Conservation (phyloP, 2,113 vertebrate genomes). For the Embiotoca jacksoni region DNA sequence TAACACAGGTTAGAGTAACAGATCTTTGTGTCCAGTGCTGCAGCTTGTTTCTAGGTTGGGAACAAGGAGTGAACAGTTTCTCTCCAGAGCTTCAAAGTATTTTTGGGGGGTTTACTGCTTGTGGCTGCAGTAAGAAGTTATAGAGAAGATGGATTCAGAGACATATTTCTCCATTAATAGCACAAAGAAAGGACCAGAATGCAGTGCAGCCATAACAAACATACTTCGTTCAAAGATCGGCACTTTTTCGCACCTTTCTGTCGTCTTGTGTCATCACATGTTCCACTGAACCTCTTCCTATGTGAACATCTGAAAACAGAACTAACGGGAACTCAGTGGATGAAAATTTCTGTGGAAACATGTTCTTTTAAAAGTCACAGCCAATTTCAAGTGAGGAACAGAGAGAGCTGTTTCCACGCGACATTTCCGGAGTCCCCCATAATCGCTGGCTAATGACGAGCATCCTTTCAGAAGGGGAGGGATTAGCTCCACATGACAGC, state of each 20-base stretch:
- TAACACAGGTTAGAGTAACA: too few relatives aligned
- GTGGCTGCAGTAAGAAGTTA: too few relatives aligned
- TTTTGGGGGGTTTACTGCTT: too few relatives aligned
- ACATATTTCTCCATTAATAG: background rate
- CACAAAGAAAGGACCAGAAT: background rate
- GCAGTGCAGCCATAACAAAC: background rate
- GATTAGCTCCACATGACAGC: conserved; percentile 46
- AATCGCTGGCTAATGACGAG: conserved; percentile 36
- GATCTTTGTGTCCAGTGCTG: too few relatives aligned
- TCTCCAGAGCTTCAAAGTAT: too few relatives aligned
- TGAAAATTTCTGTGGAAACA: background rate
- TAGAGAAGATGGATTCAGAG: too few relatives aligned
- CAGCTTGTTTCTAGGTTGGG: too few relatives aligned
- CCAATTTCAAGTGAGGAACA: background rate
- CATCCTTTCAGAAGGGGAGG: conserved; percentile 10
- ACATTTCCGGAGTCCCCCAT: conserved; percentile 9
- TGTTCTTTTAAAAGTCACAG: background rate
- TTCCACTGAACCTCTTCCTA: too few relatives aligned
- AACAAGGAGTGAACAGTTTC: too few relatives aligned
- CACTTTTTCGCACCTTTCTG: too few relatives aligned
- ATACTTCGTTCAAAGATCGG: too few relatives aligned
- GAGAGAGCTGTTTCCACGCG: background rate
- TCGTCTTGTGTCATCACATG: too few relatives aligned
- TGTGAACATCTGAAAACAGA: background rate
- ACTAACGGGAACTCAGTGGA: background rate